Percentiles rank a stretch among this genome's conserved stretches.
phyloP scores from a whole-genome alignment of 2,888 invertebrate species.

The Neoascia interrupta region DNA sequence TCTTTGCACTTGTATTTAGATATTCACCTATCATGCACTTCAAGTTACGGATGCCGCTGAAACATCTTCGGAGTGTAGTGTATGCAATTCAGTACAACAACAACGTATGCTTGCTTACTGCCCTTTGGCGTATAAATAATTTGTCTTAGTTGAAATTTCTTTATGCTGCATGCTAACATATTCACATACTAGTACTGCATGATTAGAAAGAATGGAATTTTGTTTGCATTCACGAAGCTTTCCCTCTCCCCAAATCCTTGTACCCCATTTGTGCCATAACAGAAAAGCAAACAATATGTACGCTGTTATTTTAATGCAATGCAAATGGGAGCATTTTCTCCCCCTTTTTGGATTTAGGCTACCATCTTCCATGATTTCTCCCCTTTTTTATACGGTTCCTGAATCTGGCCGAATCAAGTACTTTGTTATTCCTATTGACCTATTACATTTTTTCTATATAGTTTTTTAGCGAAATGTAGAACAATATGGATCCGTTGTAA shows the following conservation, averaged over 20 bases:
- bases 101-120: conserved; percentile 7
- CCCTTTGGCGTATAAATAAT: conserved; percentile 45
- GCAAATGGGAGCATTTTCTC: conserved; percentile 16
- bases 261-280: conserved; percentile 10
- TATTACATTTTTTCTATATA: conserved; percentile 11
- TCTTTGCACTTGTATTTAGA: conserved; percentile 1
- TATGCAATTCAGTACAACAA: too few species aligned
- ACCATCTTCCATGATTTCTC: conserved; percentile 5
- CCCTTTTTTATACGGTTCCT: neutral
- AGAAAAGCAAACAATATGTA: conserved; percentile 18
- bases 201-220: conserved; percentile 37
- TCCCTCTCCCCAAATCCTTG: conserved; percentile 10
- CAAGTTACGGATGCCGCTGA: neutral
- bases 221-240: conserved; percentile 18
- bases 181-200: conserved; percentile 13
- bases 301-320: conserved; percentile 41
- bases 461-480: conserved; percentile 13
- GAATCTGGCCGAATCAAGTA: conserved; percentile 7
- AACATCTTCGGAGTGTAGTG: neutral
- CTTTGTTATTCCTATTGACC: conserved; percentile 33
- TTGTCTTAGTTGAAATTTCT: conserved; percentile 30
- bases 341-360: neutral
- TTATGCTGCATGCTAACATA: conserved; percentile 26
- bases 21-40: neutral
- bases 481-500: conserved; percentile 8